These are phyloP conservation scores for Drosophila aldrichi DNA, from an alignment of 2,888 invertebrate species.

Conservation along the genomic window DNA sequence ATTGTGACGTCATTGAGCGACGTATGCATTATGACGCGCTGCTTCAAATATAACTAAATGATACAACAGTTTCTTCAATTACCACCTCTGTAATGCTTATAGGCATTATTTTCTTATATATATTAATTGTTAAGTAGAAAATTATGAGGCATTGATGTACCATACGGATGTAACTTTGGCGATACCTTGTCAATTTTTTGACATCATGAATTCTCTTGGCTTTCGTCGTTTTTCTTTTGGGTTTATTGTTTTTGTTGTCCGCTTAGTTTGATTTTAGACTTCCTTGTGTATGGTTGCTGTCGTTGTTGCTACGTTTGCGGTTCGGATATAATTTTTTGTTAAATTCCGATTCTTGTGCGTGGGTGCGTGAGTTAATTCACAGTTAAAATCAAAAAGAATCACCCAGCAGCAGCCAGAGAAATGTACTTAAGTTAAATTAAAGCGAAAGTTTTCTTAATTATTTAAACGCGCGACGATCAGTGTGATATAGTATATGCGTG, in stretches of 20 bases:
- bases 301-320: slow-evolving; percentile 45
- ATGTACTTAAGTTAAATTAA: slow-evolving; percentile 20
- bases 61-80: neutral
- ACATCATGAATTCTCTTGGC: slow-evolving; percentile 23
- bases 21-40: neutral
- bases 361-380: slow-evolving; percentile 37
- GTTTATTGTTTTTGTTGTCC: slow-evolving; percentile 51
- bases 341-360: slow-evolving; percentile 42
- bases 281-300: slow-evolving; percentile 59
- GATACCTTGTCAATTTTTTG: slow-evolving; percentile 29
- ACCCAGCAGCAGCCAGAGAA: slow-evolving; percentile 8
- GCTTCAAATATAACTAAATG: neutral
- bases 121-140: neutral
- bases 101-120: neutral
- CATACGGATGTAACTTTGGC: neutral
- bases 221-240: slow-evolving; percentile 43
- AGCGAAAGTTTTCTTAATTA: slow-evolving; percentile 32
- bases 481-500: slow-evolving; percentile 25
- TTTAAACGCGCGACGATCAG: slow-evolving; percentile 45
- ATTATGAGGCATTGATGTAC: neutral
- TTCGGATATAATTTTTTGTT: slow-evolving; percentile 62
- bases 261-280: slow-evolving; percentile 58
- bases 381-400: slow-evolving; percentile 30
- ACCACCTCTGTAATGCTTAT: neutral
- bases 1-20: slow-evolving; percentile 21